phyloP scores from a whole-genome alignment of 2,113 vertebrate genomes.

The Orcinus orca region DNA sequence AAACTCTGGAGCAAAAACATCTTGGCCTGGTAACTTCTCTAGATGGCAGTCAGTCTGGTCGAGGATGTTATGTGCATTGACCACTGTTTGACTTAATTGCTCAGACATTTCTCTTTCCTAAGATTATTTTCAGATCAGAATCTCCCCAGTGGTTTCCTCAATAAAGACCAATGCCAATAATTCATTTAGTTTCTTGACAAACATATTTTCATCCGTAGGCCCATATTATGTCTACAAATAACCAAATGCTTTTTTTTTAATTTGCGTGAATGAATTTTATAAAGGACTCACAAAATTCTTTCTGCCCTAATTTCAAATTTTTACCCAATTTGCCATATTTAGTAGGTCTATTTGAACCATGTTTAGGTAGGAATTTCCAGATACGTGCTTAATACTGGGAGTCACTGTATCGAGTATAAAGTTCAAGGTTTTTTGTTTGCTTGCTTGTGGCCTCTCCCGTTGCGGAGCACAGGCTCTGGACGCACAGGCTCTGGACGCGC shows the following conservation, averaged over 20 bases:
- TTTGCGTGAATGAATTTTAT: not conserved
- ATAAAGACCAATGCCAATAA: not conserved
- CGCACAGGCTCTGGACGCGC: no score
- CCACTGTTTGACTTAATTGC: not conserved
- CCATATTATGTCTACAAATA: not conserved
- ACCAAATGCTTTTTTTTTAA: not conserved
- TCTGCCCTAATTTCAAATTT: not conserved
- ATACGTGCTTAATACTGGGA: not conserved
- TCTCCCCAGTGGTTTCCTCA: not conserved
- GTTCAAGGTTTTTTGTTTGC: not conserved
- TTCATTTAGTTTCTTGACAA: slow-evolving; percentile 11
- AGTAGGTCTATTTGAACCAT: not conserved
- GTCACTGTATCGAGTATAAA: not conserved
- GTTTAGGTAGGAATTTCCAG: not conserved
- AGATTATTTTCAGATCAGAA: slow-evolving; percentile 38
- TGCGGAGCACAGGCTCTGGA: no score
- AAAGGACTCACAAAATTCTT: not conserved
- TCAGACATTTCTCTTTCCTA: not conserved
- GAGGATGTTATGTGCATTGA: not conserved
- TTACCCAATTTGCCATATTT: not conserved
- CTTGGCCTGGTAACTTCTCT: not conserved
- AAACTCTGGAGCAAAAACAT: not conserved
- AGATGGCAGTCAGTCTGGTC: not conserved
- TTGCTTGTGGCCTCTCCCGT: not conserved
- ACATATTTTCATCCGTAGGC: not conserved